Percentiles rank a stretch among this genome's conserved stretches.
These are phyloP conservation scores for Thera obeliscata DNA, from an alignment of 2,888 invertebrate genomes.

Conservation along the genomic window DNA sequence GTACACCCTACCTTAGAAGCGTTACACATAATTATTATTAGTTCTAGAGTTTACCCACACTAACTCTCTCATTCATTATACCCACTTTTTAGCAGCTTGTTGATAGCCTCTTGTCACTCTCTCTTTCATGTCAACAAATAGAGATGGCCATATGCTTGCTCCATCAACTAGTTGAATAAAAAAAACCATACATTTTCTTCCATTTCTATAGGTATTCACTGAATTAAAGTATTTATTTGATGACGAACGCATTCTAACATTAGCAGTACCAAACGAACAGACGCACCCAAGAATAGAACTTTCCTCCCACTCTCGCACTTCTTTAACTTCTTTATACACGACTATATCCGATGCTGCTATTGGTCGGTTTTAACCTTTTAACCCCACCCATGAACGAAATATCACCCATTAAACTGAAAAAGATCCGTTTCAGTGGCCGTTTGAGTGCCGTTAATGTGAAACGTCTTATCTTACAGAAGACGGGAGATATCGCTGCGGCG, in stretches of 20 bases:
- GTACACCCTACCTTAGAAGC: no score
- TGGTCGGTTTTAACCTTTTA: constrained; percentile 76
- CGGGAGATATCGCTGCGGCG: constrained; percentile 24
- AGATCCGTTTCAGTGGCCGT: constrained; percentile 70
- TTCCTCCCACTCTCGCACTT: constrained; percentile 65
- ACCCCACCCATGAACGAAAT: constrained; percentile 81
- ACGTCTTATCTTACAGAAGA: constrained; percentile 62
- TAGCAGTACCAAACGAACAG: constrained; percentile 50
- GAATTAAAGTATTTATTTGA: no score
- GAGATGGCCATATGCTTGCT: no score
- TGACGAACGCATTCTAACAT: constrained; percentile 14
- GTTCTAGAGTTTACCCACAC: background rate
- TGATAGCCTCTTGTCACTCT: no score
- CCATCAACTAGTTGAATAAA: no score
- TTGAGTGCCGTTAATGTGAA: constrained; percentile 65
- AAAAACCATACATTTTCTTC: no score
- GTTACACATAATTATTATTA: no score
- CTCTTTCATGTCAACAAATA: no score
- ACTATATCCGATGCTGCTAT: constrained; percentile 62
- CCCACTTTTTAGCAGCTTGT: no score
- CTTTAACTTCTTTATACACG: constrained; percentile 55
- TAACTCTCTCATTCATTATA: no score
- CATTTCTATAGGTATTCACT: no score
- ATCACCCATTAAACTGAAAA: constrained; percentile 79
- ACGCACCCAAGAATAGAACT: constrained; percentile 71